phyloP scores from a whole-genome alignment of 2,113 vertebrate species.

The Chaetops frenatus region DNA sequence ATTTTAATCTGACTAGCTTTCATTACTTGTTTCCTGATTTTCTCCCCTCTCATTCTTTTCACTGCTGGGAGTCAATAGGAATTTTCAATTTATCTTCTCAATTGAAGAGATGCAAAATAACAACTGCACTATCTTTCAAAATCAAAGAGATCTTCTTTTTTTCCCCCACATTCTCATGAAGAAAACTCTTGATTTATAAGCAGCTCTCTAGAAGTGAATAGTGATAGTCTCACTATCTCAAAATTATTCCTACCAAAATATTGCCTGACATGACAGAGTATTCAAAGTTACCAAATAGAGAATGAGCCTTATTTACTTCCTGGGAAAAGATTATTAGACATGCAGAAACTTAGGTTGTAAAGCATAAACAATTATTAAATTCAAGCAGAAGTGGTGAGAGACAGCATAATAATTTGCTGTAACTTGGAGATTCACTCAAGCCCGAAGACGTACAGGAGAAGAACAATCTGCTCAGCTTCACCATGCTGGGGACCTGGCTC shows the following conservation, averaged over 20 bases:
- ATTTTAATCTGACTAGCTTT: not conserved
- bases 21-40: not conserved
- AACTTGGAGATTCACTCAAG: not conserved
- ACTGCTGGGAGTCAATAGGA: not conserved
- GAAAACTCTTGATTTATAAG: not conserved
- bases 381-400: not conserved
- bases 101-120: not conserved
- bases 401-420: not conserved
- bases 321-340: not conserved
- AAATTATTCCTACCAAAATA: not conserved
- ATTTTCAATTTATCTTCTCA: slow-evolving; percentile 3
- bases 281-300: not conserved
- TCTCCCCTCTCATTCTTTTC: not conserved
- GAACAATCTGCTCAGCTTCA: not conserved
- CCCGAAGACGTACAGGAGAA: not conserved
- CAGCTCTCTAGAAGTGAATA: not conserved
- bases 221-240: not conserved
- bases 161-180: not conserved
- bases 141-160: not conserved
- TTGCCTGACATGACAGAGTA: not conserved
- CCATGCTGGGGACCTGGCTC: not conserved
- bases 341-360: not conserved
- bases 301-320: not conserved
- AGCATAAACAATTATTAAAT: not conserved
- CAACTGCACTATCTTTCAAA: not conserved